Conservation (phyloP, 2,797 vertebrate genomes). For the Ispidina picta region DNA sequence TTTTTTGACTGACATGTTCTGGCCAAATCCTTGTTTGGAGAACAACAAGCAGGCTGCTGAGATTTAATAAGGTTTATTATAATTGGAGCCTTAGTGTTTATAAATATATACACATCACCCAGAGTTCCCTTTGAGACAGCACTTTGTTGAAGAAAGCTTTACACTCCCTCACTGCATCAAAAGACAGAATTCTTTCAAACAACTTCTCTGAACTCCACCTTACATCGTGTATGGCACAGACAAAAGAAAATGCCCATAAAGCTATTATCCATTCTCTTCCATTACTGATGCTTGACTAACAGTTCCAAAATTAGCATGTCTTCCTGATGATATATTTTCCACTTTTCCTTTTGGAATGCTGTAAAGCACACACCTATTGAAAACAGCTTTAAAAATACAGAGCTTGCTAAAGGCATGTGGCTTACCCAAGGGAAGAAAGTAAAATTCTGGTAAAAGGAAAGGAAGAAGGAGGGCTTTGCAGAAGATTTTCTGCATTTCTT, state of each 20-base stretch:
- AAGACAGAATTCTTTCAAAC: slow-evolving; percentile 14
- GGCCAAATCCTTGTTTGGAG: not conserved
- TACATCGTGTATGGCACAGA: slow-evolving; percentile 13
- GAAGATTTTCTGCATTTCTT: not conserved
- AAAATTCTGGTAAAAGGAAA: not conserved
- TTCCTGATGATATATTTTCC: slow-evolving; percentile 83
- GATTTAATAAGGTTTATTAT: slow-evolving; percentile 34
- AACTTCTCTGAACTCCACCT: slow-evolving; percentile 31
- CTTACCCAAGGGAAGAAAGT: not conserved
- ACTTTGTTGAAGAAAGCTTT: slow-evolving; percentile 32
- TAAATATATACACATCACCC: slow-evolving; percentile 16
- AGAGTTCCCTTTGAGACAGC: slow-evolving; percentile 2
- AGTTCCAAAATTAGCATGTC: slow-evolving; percentile 85
- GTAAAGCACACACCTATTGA: not conserved
- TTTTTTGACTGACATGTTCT: not conserved
- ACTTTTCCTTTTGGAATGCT: slow-evolving; percentile 26
- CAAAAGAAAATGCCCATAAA: slow-evolving; percentile 40
- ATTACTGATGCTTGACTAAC: slow-evolving; percentile 81
- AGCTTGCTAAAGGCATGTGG: not conserved
- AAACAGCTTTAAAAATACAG: not conserved
- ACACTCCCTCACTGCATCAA: slow-evolving; percentile 7
- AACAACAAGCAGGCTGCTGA: slow-evolving; percentile 1
- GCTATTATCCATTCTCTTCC: slow-evolving; percentile 44
- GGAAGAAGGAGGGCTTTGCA: not conserved
- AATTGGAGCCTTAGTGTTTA: not conserved